A percentile compares a stretch with the other conserved stretches of the same genome.
Conservation (phyloP, 2,797 vertebrate species). For the Luscinia luscinia region DNA sequence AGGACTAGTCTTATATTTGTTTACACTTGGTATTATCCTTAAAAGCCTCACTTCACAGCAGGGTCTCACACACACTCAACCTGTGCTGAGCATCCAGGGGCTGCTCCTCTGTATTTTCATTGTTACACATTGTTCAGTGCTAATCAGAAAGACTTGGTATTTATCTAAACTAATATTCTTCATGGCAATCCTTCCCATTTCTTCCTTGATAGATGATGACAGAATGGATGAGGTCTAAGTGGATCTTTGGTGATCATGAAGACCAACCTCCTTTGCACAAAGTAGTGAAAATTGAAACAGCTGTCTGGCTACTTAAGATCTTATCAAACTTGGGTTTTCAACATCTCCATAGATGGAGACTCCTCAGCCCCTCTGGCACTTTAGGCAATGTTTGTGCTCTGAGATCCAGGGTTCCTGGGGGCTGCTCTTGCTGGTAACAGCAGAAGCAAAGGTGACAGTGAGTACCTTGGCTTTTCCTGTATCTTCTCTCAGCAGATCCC, state of each 20-base stretch:
- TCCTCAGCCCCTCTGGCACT: neutral
- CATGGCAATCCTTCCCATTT: neutral
- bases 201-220: neutral
- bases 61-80: neutral
- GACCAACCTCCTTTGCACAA: neutral
- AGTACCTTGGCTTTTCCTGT: neutral
- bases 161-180: neutral
- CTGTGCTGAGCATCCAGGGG: neutral
- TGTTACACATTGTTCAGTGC: neutral
- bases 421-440: neutral
- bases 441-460: neutral
- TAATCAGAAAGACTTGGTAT: neutral
- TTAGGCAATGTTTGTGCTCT: neutral
- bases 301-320: neutral
- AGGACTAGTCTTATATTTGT: neutral
- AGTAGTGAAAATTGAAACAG: neutral
- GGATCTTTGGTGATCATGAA: neutral
- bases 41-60: neutral
- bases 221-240: neutral
- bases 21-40: neutral
- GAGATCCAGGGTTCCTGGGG: neutral
- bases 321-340: neutral
- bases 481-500: neutral
- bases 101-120: neutral
- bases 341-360: accelerated